Evolutionary conservation across 1,140 invertebrate species (phyloP), one percentile per base, ranked within the genome.

Genomic region (Trinorchestia longiramus): DNA sequence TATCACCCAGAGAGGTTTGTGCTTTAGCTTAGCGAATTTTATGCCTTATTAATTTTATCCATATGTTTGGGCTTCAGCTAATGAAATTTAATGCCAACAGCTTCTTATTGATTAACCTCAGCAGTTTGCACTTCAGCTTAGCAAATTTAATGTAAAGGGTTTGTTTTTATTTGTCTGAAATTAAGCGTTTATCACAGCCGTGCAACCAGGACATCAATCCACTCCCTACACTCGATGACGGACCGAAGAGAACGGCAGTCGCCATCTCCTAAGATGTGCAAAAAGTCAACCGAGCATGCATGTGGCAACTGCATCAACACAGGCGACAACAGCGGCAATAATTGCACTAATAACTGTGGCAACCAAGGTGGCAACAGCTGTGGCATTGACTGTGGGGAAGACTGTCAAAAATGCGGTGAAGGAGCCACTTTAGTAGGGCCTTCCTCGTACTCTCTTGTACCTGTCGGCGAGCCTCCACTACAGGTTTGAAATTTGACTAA

Each of bases 211-310:
- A 96, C 96, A 28, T 96, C 96, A 15, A 95, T 96, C 62, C 96
- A 96, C 91, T 96, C 96, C 94, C 96, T 96, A 42, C 96, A 96
- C 96, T 96, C 96, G 4, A 95, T 95, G 87, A 95, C 95, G 8
- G 96, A 96, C 41, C 96, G 96, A 0, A 88, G 95, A 42, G 96
- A 96, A 43, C 41, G 96, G 41, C 96, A 96, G 57, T 95, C 96
- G 36, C 96, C 96, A 40, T 96, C 96, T 28, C 96, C 96, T 0
- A 96, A 96, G 96, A 96, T 96, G 96, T 36, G 43, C 17, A 40
- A 45, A 23, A 94, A 45, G 44, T 28, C 92, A 6, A 43, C 92
- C 19, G 92, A 94, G n/a, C 41, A 17, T 4, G 11, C 88, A 28
- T 90, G 88, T 42, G 88, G 88, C 41, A 90, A 90, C n/a, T 90